Evolutionary conservation across 2,888 invertebrate species (phyloP).

Genomic region (Plemyria rubiginata): DNA sequence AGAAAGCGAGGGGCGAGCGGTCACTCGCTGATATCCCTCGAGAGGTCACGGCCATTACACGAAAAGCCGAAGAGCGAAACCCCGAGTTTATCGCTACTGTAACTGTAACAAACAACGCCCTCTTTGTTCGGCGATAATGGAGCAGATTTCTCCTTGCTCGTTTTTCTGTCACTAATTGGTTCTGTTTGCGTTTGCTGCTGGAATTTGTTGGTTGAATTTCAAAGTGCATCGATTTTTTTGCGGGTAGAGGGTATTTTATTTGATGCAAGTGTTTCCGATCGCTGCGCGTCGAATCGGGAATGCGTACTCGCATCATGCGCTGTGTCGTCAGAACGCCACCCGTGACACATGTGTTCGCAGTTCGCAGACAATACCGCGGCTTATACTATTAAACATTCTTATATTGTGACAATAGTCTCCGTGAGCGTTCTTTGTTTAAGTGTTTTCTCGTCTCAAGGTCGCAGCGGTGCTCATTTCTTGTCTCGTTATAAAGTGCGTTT

Average conservation of each 20-base stretch:
- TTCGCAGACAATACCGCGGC: constrained; percentile 28
- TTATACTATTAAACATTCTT: constrained; percentile 28
- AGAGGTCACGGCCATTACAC: constrained; percentile 79
- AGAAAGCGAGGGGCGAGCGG: constrained; percentile 79
- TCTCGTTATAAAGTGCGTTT: constrained; percentile 46
- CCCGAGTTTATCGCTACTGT: constrained; percentile 54
- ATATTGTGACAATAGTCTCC: constrained; percentile 52
- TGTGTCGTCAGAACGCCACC: constrained; percentile 37
- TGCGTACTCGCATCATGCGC: constrained; percentile 69
- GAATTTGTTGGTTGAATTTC: constrained; percentile 52
- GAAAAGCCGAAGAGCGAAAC: constrained; percentile 59
- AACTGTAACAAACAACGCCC: constrained; percentile 60
- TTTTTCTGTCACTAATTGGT: constrained; percentile 65
- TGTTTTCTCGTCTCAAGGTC: constrained; percentile 71
- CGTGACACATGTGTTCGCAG: constrained; percentile 53
- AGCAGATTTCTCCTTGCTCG: constrained; percentile 71
- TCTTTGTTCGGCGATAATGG: constrained; percentile 67
- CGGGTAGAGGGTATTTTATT: constrained; percentile 29
- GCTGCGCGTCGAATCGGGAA: constrained; percentile 73
- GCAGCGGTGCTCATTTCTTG: constrained; percentile 45
- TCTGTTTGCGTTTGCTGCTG: constrained; percentile 53
- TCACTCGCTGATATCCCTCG: constrained; percentile 76
- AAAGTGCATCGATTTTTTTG: constrained; percentile 47
- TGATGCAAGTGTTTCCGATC: constrained; percentile 33
- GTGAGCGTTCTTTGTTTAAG: constrained; percentile 65